Conservation (phyloP, 2,113 vertebrate genomes). For the Prunella fulvescens region DNA sequence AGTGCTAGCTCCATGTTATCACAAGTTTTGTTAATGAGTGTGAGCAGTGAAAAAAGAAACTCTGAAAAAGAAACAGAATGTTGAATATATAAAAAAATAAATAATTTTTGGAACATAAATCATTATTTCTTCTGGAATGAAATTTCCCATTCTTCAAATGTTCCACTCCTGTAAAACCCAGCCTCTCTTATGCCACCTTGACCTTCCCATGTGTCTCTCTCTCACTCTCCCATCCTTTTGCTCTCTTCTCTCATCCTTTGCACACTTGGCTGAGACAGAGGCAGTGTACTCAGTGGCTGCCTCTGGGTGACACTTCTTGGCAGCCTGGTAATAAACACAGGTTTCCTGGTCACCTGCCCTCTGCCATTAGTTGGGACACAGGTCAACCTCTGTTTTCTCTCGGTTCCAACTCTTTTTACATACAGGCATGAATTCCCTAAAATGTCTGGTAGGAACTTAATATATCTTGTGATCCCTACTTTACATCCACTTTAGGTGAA, state of each 20-base stretch:
- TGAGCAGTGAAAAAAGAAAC: not conserved
- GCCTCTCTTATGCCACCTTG: no score
- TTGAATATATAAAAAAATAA: not conserved
- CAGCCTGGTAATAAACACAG: accelerated
- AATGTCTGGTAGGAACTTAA: not conserved
- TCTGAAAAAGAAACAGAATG: not conserved
- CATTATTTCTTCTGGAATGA: not conserved
- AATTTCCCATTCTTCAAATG: not conserved
- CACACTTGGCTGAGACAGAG: not conserved
- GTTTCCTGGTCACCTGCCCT: not conserved
- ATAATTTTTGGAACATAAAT: not conserved
- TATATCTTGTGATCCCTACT: not conserved
- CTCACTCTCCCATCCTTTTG: not conserved
- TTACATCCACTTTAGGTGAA: not conserved
- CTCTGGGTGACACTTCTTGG: accelerated
- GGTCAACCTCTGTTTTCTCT: not conserved
- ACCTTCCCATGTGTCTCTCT: not conserved
- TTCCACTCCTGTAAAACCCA: not conserved
- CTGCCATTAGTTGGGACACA: not conserved
- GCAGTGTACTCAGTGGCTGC: not conserved
- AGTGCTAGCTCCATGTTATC: not conserved
- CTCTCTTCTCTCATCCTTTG: not conserved
- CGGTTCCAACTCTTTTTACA: not conserved
- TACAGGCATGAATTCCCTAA: not conserved
- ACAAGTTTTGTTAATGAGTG: not conserved